phyloP scores from a whole-genome alignment of 1,140 invertebrate genomes.

The Drosophila equinoxialis region DNA sequence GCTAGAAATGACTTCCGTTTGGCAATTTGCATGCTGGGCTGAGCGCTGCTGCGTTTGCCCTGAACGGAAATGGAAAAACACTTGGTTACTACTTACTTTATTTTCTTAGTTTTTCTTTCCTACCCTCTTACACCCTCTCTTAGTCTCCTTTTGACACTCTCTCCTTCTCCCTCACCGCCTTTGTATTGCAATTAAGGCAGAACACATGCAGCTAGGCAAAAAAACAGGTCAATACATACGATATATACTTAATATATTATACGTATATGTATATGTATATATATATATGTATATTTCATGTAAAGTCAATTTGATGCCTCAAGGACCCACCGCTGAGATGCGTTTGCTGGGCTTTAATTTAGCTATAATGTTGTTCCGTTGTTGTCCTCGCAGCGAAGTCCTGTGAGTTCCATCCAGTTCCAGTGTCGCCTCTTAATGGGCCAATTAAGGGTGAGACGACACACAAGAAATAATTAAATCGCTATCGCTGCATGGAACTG shows the following conservation, averaged over 20 bases:
- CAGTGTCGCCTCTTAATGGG: constrained; percentile 69
- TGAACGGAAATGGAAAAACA: constrained; percentile 77
- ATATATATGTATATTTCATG: constrained; percentile 68
- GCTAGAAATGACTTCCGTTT: constrained; percentile 74
- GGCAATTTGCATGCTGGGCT: constrained; percentile 72
- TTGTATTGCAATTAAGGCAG: constrained; percentile 68
- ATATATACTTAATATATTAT: constrained; percentile 16
- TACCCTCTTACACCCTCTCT: background rate
- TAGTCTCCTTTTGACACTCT: no score
- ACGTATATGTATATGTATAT: constrained; percentile 9
- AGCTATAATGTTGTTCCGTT: constrained; percentile 57
- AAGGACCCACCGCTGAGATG: constrained; percentile 60
- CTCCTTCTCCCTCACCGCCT: constrained; percentile 4
- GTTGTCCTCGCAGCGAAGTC: background rate
- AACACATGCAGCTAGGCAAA: constrained; percentile 67
- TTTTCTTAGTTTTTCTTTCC: constrained; percentile 5
- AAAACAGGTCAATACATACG: constrained; percentile 67
- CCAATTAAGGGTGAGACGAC: constrained; percentile 82
- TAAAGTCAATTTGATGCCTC: constrained; percentile 66
- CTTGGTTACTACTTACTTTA: constrained; percentile 41
- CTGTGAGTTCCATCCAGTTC: constrained; percentile 25
- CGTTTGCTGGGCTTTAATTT: constrained; percentile 49
- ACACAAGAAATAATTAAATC: constrained; percentile 82
- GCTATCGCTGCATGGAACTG: constrained; percentile 71
- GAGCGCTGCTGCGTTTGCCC: constrained; percentile 22